Evolutionary conservation across 2,797 vertebrate genomes (phyloP).

Genomic region (Diplodus sargus): DNA sequence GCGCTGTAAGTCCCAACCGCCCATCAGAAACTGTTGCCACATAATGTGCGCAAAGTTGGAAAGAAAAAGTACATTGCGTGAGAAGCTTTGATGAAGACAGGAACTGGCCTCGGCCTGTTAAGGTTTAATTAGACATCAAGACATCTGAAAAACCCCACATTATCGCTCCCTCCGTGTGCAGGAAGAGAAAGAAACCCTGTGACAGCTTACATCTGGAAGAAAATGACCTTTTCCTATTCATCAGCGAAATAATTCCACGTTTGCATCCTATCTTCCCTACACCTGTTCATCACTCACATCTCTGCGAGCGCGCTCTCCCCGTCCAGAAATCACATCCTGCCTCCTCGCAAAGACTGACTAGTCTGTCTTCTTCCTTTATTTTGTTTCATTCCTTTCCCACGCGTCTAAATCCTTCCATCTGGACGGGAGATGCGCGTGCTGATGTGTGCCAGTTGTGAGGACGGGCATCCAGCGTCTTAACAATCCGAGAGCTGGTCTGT

Average conservation of each 20-base stretch:
- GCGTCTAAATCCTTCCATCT: conserved; percentile 75
- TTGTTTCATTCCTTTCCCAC: conserved; percentile 67
- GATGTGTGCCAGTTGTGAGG: conserved; percentile 49
- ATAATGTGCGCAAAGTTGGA: conserved; percentile 9
- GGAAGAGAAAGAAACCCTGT: conserved; percentile 4
- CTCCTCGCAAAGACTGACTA: conserved; percentile 44
- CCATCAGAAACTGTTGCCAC: conserved; percentile 14
- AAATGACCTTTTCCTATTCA: conserved; percentile 50
- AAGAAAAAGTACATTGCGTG: conserved; percentile 1
- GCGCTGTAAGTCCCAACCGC: conserved; percentile 1
- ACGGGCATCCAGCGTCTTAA: conserved; percentile 49
- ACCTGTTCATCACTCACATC: conserved; percentile 63
- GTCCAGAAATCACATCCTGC: conserved; percentile 59
- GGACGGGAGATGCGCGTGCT: conserved; percentile 36
- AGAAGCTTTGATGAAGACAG: conserved; percentile 9
- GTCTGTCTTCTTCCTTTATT: conserved; percentile 33
- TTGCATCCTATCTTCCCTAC: conserved; percentile 49
- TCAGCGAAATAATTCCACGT: conserved; percentile 32
- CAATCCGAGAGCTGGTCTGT: conserved; percentile 28
- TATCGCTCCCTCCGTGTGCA: conserved; percentile 13
- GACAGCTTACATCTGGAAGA: conserved; percentile 39
- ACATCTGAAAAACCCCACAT: conserved; percentile 11
- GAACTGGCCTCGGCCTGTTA: conserved; percentile 16
- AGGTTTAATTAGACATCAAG: conserved; percentile 49
- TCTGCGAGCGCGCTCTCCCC: conserved; percentile 10